These are phyloP conservation scores for Myotis vivesi DNA, from an alignment of 2,797 vertebrate genomes.

Conservation along the genomic window DNA sequence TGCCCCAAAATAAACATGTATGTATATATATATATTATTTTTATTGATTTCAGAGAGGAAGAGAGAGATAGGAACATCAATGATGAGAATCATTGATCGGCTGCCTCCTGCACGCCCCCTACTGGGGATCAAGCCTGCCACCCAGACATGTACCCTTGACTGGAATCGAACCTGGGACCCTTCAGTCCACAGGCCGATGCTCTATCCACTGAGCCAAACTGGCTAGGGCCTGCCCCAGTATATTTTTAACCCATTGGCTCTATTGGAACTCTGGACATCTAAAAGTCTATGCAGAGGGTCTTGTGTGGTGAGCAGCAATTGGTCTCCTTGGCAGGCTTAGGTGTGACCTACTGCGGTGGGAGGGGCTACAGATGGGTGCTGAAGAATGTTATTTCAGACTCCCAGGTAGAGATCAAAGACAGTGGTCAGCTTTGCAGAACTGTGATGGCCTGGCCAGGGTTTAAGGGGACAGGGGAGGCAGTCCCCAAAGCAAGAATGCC, in stretches of 20 bases:
- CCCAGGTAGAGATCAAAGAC: not conserved
- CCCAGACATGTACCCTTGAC: not conserved
- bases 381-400: not conserved
- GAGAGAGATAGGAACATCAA: not conserved
- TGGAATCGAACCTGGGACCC: not conserved
- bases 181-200: not conserved
- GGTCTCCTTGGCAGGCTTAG: not conserved
- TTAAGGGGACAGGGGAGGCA: not conserved
- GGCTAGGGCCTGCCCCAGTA: not conserved
- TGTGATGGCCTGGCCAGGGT: not conserved
- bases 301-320: not conserved
- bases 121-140: not conserved
- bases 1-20: no score
- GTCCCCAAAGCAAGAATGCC: not conserved
- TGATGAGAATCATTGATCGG: not conserved
- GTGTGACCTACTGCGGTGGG: not conserved
- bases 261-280: not conserved
- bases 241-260: not conserved
- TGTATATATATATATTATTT: no score
- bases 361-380: not conserved
- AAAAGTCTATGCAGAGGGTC: not conserved
- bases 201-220: not conserved
- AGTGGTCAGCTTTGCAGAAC: not conserved
- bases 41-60: not conserved
- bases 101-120: not conserved